These are phyloP conservation scores for Selenia dentaria DNA, from an alignment of 2,888 invertebrate genomes.

Conservation along the genomic window DNA sequence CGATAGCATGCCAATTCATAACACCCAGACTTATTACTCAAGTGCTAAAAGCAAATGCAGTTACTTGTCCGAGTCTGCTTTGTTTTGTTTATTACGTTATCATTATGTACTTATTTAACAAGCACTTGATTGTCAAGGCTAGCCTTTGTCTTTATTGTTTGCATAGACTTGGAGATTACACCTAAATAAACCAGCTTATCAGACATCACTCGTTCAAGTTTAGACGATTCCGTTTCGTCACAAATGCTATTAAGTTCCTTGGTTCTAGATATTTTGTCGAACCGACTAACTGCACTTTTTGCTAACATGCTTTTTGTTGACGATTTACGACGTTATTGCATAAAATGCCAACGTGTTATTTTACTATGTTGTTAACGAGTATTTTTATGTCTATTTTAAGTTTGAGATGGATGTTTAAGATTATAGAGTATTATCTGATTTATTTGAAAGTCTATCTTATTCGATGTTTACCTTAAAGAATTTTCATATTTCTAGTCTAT, in stretches of 20 bases:
- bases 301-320: no score
- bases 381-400: no score
- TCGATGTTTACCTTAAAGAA: constrained; percentile 4
- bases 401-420: no score
- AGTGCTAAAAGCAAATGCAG: constrained; percentile 62
- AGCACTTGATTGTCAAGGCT: constrained; percentile 53
- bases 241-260: no score
- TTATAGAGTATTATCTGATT: no score
- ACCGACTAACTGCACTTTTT: no score
- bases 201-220: neutral
- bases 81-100: constrained; percentile 44
- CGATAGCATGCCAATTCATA: constrained; percentile 37
- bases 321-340: no score
- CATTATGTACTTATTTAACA: constrained; percentile 61
- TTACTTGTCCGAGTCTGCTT: constrained; percentile 35
- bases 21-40: constrained; percentile 43
- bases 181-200: neutral
- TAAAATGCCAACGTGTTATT: no score
- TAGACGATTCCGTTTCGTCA: no score
- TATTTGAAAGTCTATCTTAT: neutral
- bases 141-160: constrained; percentile 32
- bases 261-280: no score
- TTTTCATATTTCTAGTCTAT: no score
- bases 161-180: neutral
- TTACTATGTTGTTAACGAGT: no score